Conservation (phyloP, 2,797 vertebrate species). For the Melopsittacus undulatus region DNA sequence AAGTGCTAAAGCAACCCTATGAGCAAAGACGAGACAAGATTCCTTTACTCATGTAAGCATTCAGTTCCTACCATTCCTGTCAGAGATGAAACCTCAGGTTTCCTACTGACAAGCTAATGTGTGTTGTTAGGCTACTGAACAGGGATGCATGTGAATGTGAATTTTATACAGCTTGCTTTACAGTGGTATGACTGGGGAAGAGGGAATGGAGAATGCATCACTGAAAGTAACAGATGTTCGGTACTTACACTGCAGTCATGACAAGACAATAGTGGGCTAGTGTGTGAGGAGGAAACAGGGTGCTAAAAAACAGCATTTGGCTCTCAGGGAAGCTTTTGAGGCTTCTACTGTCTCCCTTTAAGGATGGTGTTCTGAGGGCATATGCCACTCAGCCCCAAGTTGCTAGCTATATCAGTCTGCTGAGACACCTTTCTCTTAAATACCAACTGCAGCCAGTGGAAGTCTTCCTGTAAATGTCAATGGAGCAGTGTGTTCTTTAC, state of each 20-base stretch:
- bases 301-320: background rate
- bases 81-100: background rate
- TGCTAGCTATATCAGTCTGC: background rate
- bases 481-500: background rate
- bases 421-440: accelerated
- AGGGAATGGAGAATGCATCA: background rate
- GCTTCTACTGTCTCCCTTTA: background rate
- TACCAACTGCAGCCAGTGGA: background rate
- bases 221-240: background rate
- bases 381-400: background rate
- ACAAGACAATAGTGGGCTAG: background rate
- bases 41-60: background rate
- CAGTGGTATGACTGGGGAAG: background rate
- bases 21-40: background rate
- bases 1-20: background rate
- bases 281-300: accelerated
- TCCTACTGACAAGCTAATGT: background rate
- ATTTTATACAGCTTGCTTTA: background rate
- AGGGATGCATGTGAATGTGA: background rate
- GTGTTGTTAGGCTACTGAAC: background rate
- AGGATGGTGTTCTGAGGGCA: background rate
- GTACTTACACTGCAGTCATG: background rate
- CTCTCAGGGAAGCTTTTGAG: background rate
- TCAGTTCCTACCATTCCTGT: background rate
- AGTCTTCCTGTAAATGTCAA: background rate